These are phyloP conservation scores for Holocentrus rufus DNA, from an alignment of 2,797 vertebrate species.

Conservation along the genomic window DNA sequence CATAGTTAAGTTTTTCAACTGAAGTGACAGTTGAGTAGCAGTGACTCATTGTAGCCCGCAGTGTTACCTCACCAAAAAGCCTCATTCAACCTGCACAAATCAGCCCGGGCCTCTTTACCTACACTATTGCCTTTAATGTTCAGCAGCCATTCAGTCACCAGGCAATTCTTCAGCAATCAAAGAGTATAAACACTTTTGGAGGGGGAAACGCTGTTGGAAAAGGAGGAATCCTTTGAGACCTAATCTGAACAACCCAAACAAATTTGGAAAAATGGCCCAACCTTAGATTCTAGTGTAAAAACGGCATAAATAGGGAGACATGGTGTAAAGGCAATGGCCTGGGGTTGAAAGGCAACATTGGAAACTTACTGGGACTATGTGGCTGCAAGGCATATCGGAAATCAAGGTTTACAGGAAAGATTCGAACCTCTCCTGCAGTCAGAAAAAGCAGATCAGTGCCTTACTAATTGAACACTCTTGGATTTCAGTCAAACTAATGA, in stretches of 20 bases:
- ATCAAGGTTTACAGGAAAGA: background rate
- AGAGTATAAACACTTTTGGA: background rate
- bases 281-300: background rate
- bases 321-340: background rate
- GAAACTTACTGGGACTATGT: too few species aligned
- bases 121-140: background rate
- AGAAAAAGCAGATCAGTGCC: too few species aligned
- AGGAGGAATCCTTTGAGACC: background rate
- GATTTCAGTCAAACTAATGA: background rate
- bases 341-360: too few species aligned
- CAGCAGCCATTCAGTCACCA: background rate
- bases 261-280: background rate
- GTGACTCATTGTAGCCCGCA: constrained; percentile 34
- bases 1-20: background rate
- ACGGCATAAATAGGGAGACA: background rate
- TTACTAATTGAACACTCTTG: too few species aligned
- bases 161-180: background rate
- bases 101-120: background rate
- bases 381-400: background rate
- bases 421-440: background rate
- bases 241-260: background rate
- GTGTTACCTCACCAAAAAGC: constrained; percentile 22
- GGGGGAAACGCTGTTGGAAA: background rate
- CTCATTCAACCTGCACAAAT: constrained; percentile 35
- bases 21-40: constrained; percentile 48